A percentile compares a stretch with the other conserved stretches of the same genome.
These are phyloP conservation scores for Sebastes kiyomatsui DNA, from an alignment of 2,797 vertebrate genomes.

Conservation along the genomic window DNA sequence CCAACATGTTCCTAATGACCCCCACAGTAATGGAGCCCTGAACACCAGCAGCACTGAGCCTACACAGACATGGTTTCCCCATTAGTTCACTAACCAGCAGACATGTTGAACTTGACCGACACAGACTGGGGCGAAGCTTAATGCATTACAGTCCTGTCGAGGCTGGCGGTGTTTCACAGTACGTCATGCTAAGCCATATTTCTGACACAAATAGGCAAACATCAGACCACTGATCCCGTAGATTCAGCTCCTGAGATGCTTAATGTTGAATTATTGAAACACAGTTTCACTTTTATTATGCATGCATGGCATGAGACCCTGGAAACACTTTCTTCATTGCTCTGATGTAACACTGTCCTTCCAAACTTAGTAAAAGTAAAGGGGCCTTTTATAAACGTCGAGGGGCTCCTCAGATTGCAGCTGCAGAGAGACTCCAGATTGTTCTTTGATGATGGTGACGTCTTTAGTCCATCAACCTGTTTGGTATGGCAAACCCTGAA, in stretches of 20 bases:
- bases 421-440: not conserved
- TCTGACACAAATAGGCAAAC: not conserved
- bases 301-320: not conserved
- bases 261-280: constrained; percentile 14
- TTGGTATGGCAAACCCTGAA: not conserved
- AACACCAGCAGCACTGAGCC: not conserved
- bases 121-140: not conserved
- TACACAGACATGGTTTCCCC: constrained; percentile 19
- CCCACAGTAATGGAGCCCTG: not conserved
- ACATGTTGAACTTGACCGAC: not conserved
- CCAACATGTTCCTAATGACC: not conserved
- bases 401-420: not conserved
- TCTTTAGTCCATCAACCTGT: not conserved
- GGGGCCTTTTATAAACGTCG: not conserved
- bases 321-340: not conserved
- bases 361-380: not conserved
- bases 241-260: not conserved
- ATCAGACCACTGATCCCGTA: not conserved
- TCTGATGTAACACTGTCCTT: constrained; percentile 4
- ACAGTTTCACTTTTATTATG: not conserved
- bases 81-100: constrained; percentile 1
- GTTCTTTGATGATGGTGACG: not conserved
- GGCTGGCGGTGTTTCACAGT: not conserved
- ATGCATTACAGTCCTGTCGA: not conserved
- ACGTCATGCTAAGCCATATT: not conserved